These are phyloP conservation scores for Rhimphoctona megacephalus DNA, from an alignment of 2,888 invertebrate genomes.

Conservation along the genomic window DNA sequence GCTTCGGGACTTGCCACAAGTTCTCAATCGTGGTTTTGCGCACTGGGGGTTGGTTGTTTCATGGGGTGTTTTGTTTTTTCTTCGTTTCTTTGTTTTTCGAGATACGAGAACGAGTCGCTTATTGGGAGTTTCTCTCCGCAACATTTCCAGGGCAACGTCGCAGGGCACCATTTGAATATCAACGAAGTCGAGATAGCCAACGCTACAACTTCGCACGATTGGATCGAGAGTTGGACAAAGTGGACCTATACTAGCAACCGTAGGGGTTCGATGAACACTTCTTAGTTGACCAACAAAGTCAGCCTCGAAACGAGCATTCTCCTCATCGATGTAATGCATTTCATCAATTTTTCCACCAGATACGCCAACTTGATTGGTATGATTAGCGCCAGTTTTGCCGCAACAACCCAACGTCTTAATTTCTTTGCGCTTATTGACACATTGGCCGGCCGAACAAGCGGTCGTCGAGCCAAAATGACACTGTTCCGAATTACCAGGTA, in stretches of 20 bases:
- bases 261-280: conserved; percentile 85
- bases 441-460: conserved; percentile 71
- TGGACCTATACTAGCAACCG: conserved; percentile 89
- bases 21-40: conserved; percentile 86
- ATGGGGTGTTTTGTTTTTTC: conserved; percentile 83
- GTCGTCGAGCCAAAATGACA: conserved; percentile 71
- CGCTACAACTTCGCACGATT: conserved; percentile 94
- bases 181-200: conserved; percentile 94
- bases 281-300: conserved; percentile 76
- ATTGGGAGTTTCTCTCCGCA: conserved; percentile 90
- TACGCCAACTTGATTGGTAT: conserved; percentile 72
- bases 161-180: conserved; percentile 91
- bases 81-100: conserved; percentile 86
- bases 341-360: conserved; percentile 86
- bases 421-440: conserved; percentile 76
- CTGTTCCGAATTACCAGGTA: conserved; percentile 77
- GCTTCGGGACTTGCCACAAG: conserved; percentile 93
- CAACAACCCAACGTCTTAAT: conserved; percentile 71
- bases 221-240: conserved; percentile 87
- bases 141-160: conserved; percentile 90
- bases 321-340: conserved; percentile 91
- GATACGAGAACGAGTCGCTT: conserved; percentile 92
- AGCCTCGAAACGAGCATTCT: conserved; percentile 80
- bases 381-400: conserved; percentile 73
- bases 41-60: conserved; percentile 76